Base-by-base conservation (phyloP, 1,140 invertebrate genomes). In the Sminthurinus signatus region DNA sequence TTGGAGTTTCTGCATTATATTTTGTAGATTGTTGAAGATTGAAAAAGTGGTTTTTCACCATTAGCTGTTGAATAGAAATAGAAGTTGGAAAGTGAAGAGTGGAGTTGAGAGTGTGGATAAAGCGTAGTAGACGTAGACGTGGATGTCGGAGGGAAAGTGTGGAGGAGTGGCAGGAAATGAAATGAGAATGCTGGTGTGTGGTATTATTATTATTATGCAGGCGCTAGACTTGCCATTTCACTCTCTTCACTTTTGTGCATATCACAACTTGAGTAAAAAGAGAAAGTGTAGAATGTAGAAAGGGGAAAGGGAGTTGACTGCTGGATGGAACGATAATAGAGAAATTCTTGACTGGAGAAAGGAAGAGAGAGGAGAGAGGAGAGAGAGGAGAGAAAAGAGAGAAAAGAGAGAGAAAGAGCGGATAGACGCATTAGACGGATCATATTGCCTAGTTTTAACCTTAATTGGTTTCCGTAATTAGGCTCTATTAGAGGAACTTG, bases 391-490 rank as follows among this genome's bases (percentile, higher is more conserved):
- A 61, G 48, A 19, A 31, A 31, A 2, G 44, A 61, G 44, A 19
- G 29, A 52, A 31, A 27, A 61, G 29, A 8, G 2, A 28, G 8
- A 21, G 54, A 28, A 31, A 52, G 52, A 58, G 39, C 42, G 48
- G 39, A 60, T 62, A 52, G 43, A 65, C 44, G 54, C 67, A 69
- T 69, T 69, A 69, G 63, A 63, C 57, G 64, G 67, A 69, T 69
- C 67, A 69, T 69, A 65, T 69, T 69, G 60, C 67, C 63, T 65
- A 65, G 63, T 69, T 67, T 66, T 64, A 46, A 44, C 63, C 64
- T 63, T 65, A 71, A 68, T 71, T 68, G 63, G 69, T 71, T 71
- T 68, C 66, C 64, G 68, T 68, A 71, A 68, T 71, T 66, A 66
- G 50, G 60, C 68, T 36, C 69, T 71, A 71, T 71, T 71, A 68